Evolutionary conservation across 2,797 vertebrate species (phyloP), one percentile per base, ranked within the genome.

Genomic region (Notamacropus eugenii): DNA sequence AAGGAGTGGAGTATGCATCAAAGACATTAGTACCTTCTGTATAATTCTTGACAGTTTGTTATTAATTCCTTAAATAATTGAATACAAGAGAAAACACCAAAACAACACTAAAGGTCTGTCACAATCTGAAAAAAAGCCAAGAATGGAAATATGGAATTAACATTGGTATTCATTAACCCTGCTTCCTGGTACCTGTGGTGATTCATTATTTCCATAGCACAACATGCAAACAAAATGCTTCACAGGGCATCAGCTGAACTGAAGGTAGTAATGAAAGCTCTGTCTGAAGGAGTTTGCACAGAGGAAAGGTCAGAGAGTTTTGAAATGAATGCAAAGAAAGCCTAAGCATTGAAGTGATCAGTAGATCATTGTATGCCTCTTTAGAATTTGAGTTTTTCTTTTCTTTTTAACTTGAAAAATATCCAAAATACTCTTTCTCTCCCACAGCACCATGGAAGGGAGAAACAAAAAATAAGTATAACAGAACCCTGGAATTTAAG

Each of bases 51-150:
- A 92, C 29, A 96, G 96, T 62, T 90, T 98, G 57, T 98, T 98
- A 97, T 98, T 98, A 98, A 98, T 97, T 31, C 10, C 97, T 98
- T 98, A 95, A 98, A 98, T 98, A 98, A 98, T 98, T 98, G 98
- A 98, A 97, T 97, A 96, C 40, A 96, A 93, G 27, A 91, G 13
- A 50, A n/a, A 96, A 90, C 94, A 96, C 92, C 96, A 97, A 98
- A 95, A 94, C 56, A 40, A 93, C 95, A 96, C 93, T 96, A 97
- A 97, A 74, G 90, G 90, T 13, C 95, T 95, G 52, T 59, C 87
- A 94, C 97, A 97, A 96, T 93, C 56, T 95, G 62, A 92, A 87
- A 96, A 96, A 40, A 9, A 46, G 95, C 54, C 56, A 93, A 95
- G 10, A 1, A 31, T 94, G 57, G 55, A 91, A 95, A 56, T 74